Evolutionary conservation across 2,797 vertebrate genomes (phyloP).

Genomic region (Oreortyx pictus): DNA sequence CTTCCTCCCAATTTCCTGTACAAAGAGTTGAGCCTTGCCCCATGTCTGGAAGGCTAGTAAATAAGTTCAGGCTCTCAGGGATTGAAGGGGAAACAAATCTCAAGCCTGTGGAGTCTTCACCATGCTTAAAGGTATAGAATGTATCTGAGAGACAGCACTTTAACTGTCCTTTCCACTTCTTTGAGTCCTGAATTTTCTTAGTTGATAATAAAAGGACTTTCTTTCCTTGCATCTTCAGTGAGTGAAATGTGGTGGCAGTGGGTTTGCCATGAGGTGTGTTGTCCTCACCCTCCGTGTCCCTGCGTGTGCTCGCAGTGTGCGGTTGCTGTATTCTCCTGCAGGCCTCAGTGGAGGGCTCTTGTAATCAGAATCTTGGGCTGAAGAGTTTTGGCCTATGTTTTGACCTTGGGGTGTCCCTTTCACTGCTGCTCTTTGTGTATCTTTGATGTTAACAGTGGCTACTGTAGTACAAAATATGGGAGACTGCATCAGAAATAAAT

Average conservation of each 20-base stretch:
- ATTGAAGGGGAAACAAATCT: conserved; percentile 37
- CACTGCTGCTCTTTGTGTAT: conserved; percentile 1
- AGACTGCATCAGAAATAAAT: neutral
- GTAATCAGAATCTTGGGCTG: neutral
- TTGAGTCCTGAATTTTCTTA: neutral
- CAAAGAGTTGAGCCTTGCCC: neutral
- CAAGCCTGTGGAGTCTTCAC: neutral
- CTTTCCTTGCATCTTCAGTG: neutral
- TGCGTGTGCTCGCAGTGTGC: too few species aligned
- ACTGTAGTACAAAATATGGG: neutral
- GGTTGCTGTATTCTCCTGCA: neutral
- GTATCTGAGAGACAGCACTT: neutral
- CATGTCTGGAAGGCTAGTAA: neutral
- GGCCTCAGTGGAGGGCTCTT: neutral
- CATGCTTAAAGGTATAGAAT: neutral
- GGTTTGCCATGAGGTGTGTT: neutral
- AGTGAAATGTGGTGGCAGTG: neutral
- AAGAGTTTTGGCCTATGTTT: neutral
- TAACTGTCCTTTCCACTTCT: neutral
- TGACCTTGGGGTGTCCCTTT: conserved; percentile 37
- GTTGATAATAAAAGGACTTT: neutral
- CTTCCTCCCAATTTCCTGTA: conserved; percentile 26
- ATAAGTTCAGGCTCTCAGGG: neutral
- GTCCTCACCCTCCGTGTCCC: too few species aligned
- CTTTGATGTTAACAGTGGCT: neutral